These are phyloP conservation scores for Cosmia trapezina DNA, from an alignment of 2,888 invertebrate genomes.

Conservation along the genomic window DNA sequence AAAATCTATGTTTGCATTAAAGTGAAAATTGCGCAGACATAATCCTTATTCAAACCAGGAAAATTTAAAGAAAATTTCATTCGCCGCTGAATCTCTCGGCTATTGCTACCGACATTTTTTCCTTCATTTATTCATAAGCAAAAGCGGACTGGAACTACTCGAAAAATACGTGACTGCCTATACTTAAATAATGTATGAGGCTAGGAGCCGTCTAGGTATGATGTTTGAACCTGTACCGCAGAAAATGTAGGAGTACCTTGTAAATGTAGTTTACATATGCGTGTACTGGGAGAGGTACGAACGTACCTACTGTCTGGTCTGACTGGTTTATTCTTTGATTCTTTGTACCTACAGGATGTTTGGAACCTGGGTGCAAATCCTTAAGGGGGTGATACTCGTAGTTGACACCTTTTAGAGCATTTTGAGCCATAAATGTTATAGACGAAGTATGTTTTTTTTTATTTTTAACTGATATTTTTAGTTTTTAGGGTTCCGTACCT, in stretches of 20 bases:
- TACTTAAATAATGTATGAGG: conserved; percentile 83
- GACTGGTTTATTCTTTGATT: conserved; percentile 29
- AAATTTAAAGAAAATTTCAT: conserved; percentile 67
- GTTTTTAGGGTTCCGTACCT: too few species aligned
- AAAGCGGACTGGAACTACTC: conserved; percentile 84
- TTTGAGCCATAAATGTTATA: too few species aligned
- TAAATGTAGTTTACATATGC: conserved; percentile 44
- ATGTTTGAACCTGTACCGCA: conserved; percentile 68
- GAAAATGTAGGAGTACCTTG: conserved; percentile 47
- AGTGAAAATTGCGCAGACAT: neutral
- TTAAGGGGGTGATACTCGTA: too few species aligned
- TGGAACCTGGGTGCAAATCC: too few species aligned
- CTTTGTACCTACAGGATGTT: neutral
- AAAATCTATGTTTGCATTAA: neutral
- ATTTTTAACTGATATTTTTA: too few species aligned
- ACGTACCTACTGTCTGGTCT: too few species aligned
- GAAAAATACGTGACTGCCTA: conserved; percentile 87
- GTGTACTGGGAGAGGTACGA: neutral
- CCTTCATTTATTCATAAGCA: conserved; percentile 86
- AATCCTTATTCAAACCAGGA: conserved; percentile 26
- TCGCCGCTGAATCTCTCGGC: conserved; percentile 73
- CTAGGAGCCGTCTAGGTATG: conserved; percentile 70
- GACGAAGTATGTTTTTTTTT: too few species aligned
- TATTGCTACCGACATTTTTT: conserved; percentile 83
- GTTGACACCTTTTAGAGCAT: too few species aligned